Percentiles rank a stretch among this genome's conserved stretches.
These are phyloP conservation scores for Erinaceus europaeus DNA, from an alignment of 2,113 vertebrate genomes.

Conservation along the genomic window DNA sequence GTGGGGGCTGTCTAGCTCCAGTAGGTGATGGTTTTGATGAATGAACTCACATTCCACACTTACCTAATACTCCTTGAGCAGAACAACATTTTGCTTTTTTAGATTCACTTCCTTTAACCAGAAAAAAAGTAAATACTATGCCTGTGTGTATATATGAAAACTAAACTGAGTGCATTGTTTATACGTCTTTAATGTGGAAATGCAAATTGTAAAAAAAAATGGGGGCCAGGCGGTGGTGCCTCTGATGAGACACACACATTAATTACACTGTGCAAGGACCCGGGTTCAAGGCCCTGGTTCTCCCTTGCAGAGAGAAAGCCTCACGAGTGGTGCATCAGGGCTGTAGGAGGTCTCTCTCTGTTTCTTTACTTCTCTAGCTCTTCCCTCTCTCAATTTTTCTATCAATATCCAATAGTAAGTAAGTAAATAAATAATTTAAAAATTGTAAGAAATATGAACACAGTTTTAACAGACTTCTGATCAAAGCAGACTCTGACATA, in stretches of 20 bases:
- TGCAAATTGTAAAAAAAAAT: neutral
- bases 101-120: neutral
- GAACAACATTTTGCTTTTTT: neutral
- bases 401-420: too few relatives aligned
- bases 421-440: too few relatives aligned
- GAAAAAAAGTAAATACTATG: neutral
- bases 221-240: too few relatives aligned
- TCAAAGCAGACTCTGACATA: neutral
- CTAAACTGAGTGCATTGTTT: constrained; percentile 8
- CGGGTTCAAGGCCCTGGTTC: too few relatives aligned
- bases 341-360: too few relatives aligned
- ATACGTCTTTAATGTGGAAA: neutral
- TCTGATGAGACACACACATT: too few relatives aligned
- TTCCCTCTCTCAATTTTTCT: too few relatives aligned
- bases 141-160: neutral
- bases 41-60: neutral
- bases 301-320: too few relatives aligned
- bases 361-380: too few relatives aligned
- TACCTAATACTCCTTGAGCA: neutral
- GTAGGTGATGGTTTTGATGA: neutral
- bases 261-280: too few relatives aligned
- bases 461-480: neutral
- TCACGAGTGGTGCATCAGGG: too few relatives aligned
- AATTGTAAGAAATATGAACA: neutral
- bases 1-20: neutral